These are phyloP conservation scores for Anarrhichthys ocellatus DNA, from an alignment of 2,113 vertebrate species.

Conservation along the genomic window DNA sequence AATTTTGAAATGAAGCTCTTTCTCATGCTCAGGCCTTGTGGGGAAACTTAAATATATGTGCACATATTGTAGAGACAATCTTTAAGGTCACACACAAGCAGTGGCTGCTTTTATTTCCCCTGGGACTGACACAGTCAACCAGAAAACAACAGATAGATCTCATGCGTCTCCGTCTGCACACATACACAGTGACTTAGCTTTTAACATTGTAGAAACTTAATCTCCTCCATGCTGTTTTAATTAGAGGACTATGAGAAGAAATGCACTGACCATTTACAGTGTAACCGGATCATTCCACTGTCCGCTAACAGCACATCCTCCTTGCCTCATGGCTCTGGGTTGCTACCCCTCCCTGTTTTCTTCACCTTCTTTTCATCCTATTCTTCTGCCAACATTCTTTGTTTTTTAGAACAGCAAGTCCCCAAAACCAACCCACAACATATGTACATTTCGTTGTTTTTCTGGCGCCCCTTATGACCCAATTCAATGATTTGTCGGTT, in stretches of 20 bases:
- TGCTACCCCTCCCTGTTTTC: neutral
- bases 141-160: slow-evolving; percentile 1
- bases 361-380: neutral
- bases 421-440: neutral
- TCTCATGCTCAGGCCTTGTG: neutral
- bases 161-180: neutral
- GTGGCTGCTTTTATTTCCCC: neutral
- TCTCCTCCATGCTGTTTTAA: slow-evolving; percentile 35
- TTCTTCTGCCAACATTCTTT: neutral
- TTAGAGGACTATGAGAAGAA: slow-evolving; percentile 26
- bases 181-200: neutral
- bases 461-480: neutral
- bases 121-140: neutral
- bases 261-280: neutral
- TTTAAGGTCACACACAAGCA: neutral
- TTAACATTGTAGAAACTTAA: slow-evolving; percentile 10
- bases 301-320: neutral
- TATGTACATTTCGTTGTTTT: neutral
- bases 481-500: too few species aligned
- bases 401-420: neutral
- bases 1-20: neutral
- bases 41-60: neutral
- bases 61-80: neutral
- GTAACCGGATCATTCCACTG: slow-evolving; percentile 13
- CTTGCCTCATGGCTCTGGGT: neutral